phyloP scores from a whole-genome alignment of 1,140 invertebrate species.

The Rhynchophorus ferrugineus region DNA sequence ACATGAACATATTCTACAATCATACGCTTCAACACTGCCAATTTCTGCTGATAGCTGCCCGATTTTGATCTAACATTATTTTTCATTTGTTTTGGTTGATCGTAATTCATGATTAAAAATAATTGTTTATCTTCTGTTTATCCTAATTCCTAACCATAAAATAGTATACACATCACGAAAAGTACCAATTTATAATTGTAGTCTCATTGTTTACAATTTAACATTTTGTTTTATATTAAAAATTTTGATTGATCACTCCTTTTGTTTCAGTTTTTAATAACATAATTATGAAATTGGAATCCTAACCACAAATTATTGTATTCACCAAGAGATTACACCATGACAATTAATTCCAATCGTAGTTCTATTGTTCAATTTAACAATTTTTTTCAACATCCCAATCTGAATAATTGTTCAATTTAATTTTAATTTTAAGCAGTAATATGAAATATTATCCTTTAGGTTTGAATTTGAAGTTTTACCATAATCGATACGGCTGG shows the following conservation, averaged over 20 bases:
- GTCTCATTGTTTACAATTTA: not conserved
- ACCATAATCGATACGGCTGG: no score
- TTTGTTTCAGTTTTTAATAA: not conserved
- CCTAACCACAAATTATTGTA: not conserved
- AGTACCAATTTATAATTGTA: no score
- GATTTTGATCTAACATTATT: constrained; percentile 9
- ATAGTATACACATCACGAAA: no score
- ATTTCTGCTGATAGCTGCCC: constrained; percentile 27
- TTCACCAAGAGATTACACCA: no score
- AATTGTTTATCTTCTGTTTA: not conserved
- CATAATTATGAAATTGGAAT: not conserved
- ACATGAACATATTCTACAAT: constrained; percentile 39
- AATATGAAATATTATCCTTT: no score
- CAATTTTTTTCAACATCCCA: no score
- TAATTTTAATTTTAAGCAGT: no score
- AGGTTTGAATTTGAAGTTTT: no score
- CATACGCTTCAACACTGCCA: constrained; percentile 34
- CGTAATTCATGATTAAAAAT: constrained; percentile 3
- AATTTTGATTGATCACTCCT: not conserved
- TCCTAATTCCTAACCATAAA: not conserved
- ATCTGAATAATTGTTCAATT: no score
- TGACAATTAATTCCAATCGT: no score
- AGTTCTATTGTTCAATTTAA: no score
- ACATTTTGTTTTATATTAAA: not conserved
- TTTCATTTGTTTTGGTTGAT: constrained; percentile 12